Conservation (phyloP, 2,113 vertebrate genomes). For the Pluvialis apricaria region DNA sequence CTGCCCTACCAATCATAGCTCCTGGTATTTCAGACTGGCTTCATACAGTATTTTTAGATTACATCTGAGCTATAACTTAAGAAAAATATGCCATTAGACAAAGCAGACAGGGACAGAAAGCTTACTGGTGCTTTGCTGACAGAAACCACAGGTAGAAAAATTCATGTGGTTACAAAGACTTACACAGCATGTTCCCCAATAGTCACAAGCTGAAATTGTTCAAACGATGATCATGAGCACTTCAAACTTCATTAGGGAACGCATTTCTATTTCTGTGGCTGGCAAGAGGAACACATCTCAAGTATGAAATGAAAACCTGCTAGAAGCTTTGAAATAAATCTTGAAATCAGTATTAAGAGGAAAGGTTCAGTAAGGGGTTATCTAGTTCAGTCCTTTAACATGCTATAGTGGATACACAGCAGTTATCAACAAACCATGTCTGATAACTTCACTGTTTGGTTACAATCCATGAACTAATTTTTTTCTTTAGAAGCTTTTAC, state of each 20-base stretch:
- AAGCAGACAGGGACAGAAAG: not conserved
- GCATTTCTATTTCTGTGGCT: not conserved
- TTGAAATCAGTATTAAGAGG: not conserved
- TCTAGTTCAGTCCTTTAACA: not conserved
- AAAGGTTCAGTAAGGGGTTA: not conserved
- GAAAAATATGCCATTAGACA: not conserved
- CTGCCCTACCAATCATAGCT: not conserved
- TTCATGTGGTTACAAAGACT: not conserved
- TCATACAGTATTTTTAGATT: not conserved
- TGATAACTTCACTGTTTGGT: not conserved
- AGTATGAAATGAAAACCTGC: not conserved
- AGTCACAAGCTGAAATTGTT: not conserved
- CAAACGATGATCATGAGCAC: not conserved
- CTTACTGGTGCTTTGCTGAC: not conserved
- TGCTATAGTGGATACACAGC: not conserved
- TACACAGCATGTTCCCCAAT: not conserved
- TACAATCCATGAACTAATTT: not conserved
- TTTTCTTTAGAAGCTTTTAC: not conserved
- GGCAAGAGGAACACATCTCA: not conserved
- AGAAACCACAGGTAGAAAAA: not conserved
- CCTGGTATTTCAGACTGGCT: not conserved
- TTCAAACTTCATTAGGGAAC: constrained; percentile 10
- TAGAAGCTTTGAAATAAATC: not conserved
- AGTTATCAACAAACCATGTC: not conserved
- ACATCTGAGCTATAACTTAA: not conserved